phyloP scores from a whole-genome alignment of 2,113 vertebrate species.

The Pycnonotus jocosus region DNA sequence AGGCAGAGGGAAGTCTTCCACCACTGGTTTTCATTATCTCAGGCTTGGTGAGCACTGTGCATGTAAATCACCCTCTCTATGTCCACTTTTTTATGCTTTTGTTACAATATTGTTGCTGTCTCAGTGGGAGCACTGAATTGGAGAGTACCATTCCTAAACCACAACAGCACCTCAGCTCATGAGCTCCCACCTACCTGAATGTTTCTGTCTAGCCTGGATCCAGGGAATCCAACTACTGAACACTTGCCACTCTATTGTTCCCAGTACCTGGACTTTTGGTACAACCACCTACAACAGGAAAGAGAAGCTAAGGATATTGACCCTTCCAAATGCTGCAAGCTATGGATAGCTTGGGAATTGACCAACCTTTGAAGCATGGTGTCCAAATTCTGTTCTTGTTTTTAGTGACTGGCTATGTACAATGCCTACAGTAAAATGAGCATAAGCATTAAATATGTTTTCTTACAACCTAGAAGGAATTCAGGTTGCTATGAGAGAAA shows the following conservation, averaged over 20 bases:
- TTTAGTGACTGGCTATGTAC: neutral
- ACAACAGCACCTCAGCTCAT: neutral
- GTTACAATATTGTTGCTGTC: neutral
- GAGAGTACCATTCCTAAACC: neutral
- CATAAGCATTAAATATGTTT: neutral
- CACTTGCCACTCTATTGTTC: neutral
- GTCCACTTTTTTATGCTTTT: neutral
- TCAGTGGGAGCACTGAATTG: neutral
- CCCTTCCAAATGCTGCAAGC: neutral
- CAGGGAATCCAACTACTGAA: neutral
- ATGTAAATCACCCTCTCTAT: neutral
- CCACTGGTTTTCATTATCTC: neutral
- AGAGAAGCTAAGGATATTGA: neutral
- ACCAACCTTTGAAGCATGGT: neutral
- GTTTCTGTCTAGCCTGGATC: neutral
- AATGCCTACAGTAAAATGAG: neutral
- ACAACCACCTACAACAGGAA: neutral
- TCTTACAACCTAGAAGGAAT: neutral
- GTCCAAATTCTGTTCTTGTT: neutral
- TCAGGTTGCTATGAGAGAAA: neutral
- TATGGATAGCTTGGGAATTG: neutral
- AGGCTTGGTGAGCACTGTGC: fast-evolving
- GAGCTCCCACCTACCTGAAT: neutral
- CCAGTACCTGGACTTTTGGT: neutral
- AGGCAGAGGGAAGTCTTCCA: neutral